Evolutionary conservation across 2,113 vertebrate genomes (phyloP).

Genomic region (Chamaea fasciata): DNA sequence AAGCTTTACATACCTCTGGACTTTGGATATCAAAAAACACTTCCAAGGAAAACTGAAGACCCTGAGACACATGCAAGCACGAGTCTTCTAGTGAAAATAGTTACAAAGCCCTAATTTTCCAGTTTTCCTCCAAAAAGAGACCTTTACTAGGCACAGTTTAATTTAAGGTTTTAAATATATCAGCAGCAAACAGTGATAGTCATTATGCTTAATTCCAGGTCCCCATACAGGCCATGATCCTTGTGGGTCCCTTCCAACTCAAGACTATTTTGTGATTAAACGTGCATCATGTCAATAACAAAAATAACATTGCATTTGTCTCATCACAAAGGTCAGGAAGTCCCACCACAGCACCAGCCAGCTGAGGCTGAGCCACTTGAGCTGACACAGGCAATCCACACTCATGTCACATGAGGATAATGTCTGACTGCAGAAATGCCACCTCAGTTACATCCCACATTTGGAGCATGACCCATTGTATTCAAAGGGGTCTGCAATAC

Average conservation of each 20-base stretch:
- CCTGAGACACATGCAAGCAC: conserved; percentile 60
- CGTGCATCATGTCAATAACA: neutral
- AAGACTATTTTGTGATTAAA: neutral
- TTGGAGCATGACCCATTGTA: neutral
- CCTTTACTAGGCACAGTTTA: conserved; percentile 63
- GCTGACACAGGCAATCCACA: neutral
- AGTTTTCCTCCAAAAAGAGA: conserved; percentile 64
- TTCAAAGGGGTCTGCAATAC: neutral
- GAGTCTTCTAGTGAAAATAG: conserved; percentile 70
- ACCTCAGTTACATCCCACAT: neutral
- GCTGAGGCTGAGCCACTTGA: neutral
- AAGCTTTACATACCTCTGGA: conserved; percentile 43
- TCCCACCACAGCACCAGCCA: neutral
- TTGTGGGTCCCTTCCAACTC: neutral
- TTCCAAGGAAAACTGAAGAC: conserved; percentile 68
- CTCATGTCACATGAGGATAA: neutral
- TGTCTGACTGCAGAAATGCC: neutral
- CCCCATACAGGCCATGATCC: neutral
- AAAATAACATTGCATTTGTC: neutral
- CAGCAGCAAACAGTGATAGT: conserved; percentile 49
- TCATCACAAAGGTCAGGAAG: neutral
- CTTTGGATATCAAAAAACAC: conserved; percentile 59
- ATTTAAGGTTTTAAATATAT: conserved; percentile 54
- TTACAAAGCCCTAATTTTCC: conserved; percentile 60
- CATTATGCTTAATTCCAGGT: neutral